These are phyloP conservation scores for Notolepis coatsorum DNA, from an alignment of 2,797 vertebrate species.

Conservation along the genomic window DNA sequence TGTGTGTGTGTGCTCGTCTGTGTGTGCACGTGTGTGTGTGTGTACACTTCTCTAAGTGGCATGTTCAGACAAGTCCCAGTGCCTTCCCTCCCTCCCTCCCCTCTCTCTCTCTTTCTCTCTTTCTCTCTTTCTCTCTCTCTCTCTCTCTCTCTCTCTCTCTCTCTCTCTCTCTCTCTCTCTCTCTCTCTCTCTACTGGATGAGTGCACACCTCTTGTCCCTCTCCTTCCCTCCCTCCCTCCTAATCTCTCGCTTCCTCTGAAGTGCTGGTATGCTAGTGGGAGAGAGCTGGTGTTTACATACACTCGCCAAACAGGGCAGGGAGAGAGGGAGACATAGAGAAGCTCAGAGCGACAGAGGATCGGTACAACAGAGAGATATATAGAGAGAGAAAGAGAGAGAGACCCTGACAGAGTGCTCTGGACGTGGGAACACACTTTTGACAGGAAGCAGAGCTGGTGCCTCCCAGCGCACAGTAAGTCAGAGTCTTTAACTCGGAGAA, in stretches of 20 bases:
- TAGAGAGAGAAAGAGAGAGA: neutral
- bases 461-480: conserved; percentile 35
- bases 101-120: neutral
- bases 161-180: neutral
- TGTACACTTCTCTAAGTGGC: conserved; percentile 28
- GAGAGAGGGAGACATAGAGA: neutral
- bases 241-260: conserved; percentile 59
- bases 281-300: conserved; percentile 55
- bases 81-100: conserved; percentile 16
- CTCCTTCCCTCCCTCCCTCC: conserved; percentile 1
- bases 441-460: conserved; percentile 54
- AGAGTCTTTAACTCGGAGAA: conserved; percentile 37
- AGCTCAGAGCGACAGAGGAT: neutral
- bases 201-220: neutral
- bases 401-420: neutral
- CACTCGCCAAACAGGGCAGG: conserved; percentile 32
- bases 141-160: conserved; percentile 9
- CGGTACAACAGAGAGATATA: neutral
- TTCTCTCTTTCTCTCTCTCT: conserved; percentile 31
- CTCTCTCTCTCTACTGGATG: no score
- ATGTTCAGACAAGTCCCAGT: conserved; percentile 61
- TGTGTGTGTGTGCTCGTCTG: neutral
- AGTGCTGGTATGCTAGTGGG: conserved; percentile 42
- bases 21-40: conserved; percentile 11
- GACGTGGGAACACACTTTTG: no score